Base-by-base conservation (phyloP, 2,888 invertebrate species). In the Esperia sulphurella region DNA sequence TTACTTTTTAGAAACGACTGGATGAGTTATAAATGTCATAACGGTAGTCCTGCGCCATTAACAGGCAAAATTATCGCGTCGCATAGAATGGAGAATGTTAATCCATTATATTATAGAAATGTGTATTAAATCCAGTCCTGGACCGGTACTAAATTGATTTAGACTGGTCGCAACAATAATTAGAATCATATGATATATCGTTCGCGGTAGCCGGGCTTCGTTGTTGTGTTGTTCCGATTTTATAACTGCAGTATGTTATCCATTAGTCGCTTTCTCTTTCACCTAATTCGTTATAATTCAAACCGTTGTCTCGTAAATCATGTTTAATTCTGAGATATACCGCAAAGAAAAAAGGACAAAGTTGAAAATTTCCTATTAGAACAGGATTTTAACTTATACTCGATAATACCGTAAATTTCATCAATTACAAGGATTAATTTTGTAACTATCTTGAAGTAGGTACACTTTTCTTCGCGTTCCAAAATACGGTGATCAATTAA, bases 131-230 rank as follows among this genome's bases (percentile, higher is more conserved):
- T 80, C 65, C 67, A 68, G 65, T 60, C 54, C 51, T 53, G 58
- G 60, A 64, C 62, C 61, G 58, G 58, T 58, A 65, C 67, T 66
- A 70, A 77, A 84, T 82, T 81, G 82, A 83, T 82, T 83, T 75
- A 74, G 82, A 81, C 69, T 65, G 59, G 67, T 71, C 68, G 68
- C 74, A 72, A 75, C 65, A 79, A 79, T 83, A 82, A 83, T 83
- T 81, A 77, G 75, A 76, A 72, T 70, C 59, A 59, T 59, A 68
- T 78, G 79, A 82, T 78, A 57, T 65, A 71, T 62, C 55, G 46
- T 49, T 41, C 53, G 46, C 44, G 53, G 57, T 51, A 54, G 31
- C 14, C 37, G 12, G 10, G 41, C 21, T 46, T 50, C 45, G 46
- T 45, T 39, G 41, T 46, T 44, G 45, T 46, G 39, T 42, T 49